Evolutionary conservation across 2,888 invertebrate genomes (phyloP), one percentile per base, ranked within the genome.

Genomic region (Drosophila conformis): DNA sequence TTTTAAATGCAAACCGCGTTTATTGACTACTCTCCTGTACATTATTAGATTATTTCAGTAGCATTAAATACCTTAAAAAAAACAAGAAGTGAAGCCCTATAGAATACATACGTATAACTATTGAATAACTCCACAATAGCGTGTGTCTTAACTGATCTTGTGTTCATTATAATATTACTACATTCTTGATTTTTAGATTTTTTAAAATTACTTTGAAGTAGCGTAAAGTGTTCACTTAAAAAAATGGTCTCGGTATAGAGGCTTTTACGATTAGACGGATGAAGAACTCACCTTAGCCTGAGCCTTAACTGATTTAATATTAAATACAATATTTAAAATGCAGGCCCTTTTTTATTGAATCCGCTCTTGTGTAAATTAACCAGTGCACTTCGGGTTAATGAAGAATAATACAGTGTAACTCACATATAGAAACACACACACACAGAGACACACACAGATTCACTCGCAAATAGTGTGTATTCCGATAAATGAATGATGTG

Each of bases 361-460:
- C 3, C 63, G 57, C 29, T 42, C 53, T 60, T 53, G 68, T 53
- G 68, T 27, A 53, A 48, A 46, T 65, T 58, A 66, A 6, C 46
- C 60, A 64, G 48, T 61, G 72, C 70, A 64, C 68, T 74, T 69
- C 33, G 58, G 69, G 68, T 63, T 74, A 78, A 80, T 80, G 62
- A 76, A 64, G 59, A 59, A 56, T 52, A 63, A 56, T 65, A 54
- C 64, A 59, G 27, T 29, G 21, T 57, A 52, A 70, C 66, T 52
- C 63, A 60, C 54, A 63, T 46, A 54, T 46, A 60, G 51, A 66
- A 58, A 65, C 46, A 62, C 25, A 74, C 42, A 61, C 25, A 60
- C 42, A 31, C n/a, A 42, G 25, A 54, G 7, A 48, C 21, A 46
- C n/a, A 21, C 7, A 36, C 18, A 46, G 10, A 13, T n/a, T 15